Percentiles rank a stretch among this genome's conserved stretches.
Conservation (phyloP, 2,797 vertebrate species). For the Vireo griseus region DNA sequence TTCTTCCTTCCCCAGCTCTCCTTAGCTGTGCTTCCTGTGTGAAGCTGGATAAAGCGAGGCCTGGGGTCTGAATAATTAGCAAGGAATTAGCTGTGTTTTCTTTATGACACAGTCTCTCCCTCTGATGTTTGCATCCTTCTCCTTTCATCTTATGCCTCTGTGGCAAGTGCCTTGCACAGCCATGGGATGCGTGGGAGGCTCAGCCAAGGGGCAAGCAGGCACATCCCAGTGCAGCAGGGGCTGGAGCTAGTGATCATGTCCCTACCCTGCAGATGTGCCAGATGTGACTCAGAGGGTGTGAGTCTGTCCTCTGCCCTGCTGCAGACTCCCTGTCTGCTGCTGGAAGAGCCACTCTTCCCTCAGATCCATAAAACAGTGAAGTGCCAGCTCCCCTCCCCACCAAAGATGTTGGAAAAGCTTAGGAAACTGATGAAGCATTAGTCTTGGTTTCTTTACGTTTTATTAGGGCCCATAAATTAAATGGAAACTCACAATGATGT, state of each 20-base stretch:
- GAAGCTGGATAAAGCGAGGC: not conserved
- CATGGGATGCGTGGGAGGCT: not conserved
- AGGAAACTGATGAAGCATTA: not conserved
- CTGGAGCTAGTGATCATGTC: fast-evolving
- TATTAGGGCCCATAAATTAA: conserved; percentile 1
- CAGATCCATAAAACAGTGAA: not conserved
- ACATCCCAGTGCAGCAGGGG: fast-evolving
- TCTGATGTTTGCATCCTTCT: conserved; percentile 12
- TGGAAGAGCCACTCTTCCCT: not conserved
- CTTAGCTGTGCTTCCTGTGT: not conserved
- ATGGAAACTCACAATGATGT: not conserved
- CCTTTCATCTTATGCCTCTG: not conserved
- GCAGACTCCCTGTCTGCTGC: not conserved
- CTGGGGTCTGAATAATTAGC: conserved; percentile 43
- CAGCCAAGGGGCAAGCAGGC: not conserved
- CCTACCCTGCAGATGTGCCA: not conserved
- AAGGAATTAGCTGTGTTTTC: conserved; percentile 18
- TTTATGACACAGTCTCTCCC: not conserved
- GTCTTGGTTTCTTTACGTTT: not conserved
- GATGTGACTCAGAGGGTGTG: fast-evolving
- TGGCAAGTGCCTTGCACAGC: not conserved
- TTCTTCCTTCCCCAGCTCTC: not conserved
- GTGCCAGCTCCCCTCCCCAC: not conserved
- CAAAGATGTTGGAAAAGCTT: not conserved
- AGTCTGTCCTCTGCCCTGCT: not conserved